phyloP scores from a whole-genome alignment of 2,113 vertebrate species.

The Chlorodrepanis virens region DNA sequence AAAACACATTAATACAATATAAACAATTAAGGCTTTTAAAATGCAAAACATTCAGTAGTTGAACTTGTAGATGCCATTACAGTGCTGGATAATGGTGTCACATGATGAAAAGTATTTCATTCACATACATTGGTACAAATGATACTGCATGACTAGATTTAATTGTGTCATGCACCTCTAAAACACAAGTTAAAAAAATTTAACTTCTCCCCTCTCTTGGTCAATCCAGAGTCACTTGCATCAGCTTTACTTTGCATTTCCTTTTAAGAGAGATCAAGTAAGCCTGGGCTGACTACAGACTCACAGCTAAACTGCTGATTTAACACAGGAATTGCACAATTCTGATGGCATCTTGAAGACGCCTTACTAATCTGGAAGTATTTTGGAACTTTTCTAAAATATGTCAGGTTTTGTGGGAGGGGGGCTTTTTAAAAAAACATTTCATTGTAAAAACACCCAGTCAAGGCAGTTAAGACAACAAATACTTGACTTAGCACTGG shows the following conservation, averaged over 20 bases:
- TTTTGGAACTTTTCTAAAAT: not conserved
- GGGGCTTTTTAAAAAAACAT: not conserved
- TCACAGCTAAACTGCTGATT: not conserved
- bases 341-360: not conserved
- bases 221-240: not conserved
- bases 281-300: not conserved
- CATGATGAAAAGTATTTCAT: not conserved
- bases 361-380: not conserved
- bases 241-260: not conserved
- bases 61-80: not conserved
- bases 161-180: not conserved
- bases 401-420: not conserved
- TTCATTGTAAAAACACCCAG: not conserved
- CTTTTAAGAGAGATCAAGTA: not conserved
- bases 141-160: not conserved
- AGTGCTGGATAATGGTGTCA: not conserved
- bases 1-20: conserved; percentile 25
- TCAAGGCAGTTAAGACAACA: not conserved
- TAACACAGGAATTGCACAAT: not conserved
- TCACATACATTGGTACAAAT: not conserved
- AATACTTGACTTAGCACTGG: not conserved
- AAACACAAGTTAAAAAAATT: not conserved
- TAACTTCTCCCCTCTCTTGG: not conserved
- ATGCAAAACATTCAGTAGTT: conserved; percentile 25
- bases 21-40: conserved; percentile 58